A percentile compares a stretch with the other conserved stretches of the same genome.
phyloP scores from a whole-genome alignment of 2,113 vertebrate genomes.

The Callospermophilus lateralis region DNA sequence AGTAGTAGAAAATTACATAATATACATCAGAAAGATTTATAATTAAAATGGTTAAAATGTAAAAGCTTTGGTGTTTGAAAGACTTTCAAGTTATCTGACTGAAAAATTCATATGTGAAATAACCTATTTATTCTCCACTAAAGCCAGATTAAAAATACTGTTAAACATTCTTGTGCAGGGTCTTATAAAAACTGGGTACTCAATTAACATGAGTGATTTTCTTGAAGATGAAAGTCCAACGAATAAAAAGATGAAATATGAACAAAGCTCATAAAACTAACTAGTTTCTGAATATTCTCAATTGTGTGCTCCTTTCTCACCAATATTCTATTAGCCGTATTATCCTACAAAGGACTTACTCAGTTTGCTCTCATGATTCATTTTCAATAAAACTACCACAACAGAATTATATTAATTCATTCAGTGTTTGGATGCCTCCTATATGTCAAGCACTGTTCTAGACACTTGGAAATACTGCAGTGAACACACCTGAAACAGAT shows the following conservation, averaged over 20 bases:
- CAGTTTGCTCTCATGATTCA: not conserved
- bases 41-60: constrained; percentile 25
- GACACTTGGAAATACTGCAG: not conserved
- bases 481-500: not conserved
- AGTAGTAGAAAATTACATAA: not conserved
- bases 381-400: constrained; percentile 35
- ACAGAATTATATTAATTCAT: not conserved
- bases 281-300: not conserved
- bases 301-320: not conserved
- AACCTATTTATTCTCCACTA: not conserved
- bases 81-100: not conserved
- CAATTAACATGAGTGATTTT: constrained; percentile 27
- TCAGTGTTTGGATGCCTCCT: not conserved
- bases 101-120: not conserved
- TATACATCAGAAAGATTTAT: constrained; percentile 1
- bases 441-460: not conserved
- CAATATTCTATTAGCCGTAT: not conserved
- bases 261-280: not conserved
- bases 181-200: not conserved
- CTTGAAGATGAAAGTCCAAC: not conserved
- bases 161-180: not conserved
- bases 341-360: not conserved
- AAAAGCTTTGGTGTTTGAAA: not conserved
- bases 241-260: not conserved
- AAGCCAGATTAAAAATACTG: not conserved